Evolutionary conservation across 1,140 invertebrate genomes (phyloP), one percentile per base, ranked within the genome.

Genomic region (Zeugodacus cucurbitae): DNA sequence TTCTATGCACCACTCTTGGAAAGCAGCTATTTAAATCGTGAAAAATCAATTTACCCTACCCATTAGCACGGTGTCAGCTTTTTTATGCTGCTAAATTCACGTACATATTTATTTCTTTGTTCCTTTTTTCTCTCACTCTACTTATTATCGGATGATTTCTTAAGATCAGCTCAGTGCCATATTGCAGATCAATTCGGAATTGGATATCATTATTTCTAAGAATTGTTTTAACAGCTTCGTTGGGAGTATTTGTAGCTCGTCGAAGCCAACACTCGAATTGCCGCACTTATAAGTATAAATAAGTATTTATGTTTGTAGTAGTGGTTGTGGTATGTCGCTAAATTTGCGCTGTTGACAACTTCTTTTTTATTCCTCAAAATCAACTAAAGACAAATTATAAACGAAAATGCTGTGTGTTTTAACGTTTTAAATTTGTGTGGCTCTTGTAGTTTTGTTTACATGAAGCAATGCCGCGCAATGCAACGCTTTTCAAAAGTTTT

Each of bases 391-490:
- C n/a, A 82, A 82, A 74, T 44, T 82, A 82, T 82, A 82, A 82
- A 82, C 74, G 29, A 26, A 48, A 82, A 48, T 37, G 74, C 26
- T 54, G 48, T 82, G 67, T 44, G 3, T 82, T 82, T 54, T 82
- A 34, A 48, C 74, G 74, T 11, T 41, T 82, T 82, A n/a, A 70
- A 82, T 82, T 82, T 44, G 41, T 48, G 74, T 26, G 74, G 37
- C n/a, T n/a, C n/a, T n/a, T 20, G 34, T 82, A 37, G 37, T 82
- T 82, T 82, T 82, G 74, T 82, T 82, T 82, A 82, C 41, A 82
- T 41, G 20, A 70, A 70, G 48, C 14, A 54, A 62, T 26, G 58
- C 58, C n/a, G 58, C 58, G 26, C 34, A 22, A 17, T 41, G 70
- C 64, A 70, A 74, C 8, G 70, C 32, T 74, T 74, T 32, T 41